These are phyloP conservation scores for Cirrhinus mrigala DNA, from an alignment of 2,797 vertebrate species.

Conservation along the genomic window DNA sequence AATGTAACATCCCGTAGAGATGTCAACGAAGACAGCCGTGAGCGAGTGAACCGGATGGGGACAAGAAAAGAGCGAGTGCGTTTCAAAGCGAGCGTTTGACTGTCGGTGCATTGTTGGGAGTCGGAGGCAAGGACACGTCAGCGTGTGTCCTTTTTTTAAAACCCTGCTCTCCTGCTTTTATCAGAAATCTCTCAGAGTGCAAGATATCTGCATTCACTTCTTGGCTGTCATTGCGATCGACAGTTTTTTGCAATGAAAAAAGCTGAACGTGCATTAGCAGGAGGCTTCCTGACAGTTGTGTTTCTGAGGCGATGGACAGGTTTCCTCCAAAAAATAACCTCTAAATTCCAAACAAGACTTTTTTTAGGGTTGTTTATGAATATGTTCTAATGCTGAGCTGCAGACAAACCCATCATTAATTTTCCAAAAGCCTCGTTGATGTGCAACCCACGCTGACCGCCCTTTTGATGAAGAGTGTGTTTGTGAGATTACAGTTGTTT, in stretches of 20 bases:
- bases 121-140: slow-evolving; percentile 37
- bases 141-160: slow-evolving; percentile 29
- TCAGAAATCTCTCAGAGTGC: neutral
- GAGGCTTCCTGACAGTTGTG: neutral
- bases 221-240: neutral
- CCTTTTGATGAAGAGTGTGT: slow-evolving; percentile 12
- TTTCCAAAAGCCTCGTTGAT: slow-evolving; percentile 19
- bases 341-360: neutral
- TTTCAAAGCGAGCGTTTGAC: slow-evolving; percentile 49
- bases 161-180: slow-evolving; percentile 12
- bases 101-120: slow-evolving; percentile 31
- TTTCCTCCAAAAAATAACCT: neutral
- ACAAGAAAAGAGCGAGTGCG: neutral
- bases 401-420: slow-evolving; percentile 18
- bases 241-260: neutral
- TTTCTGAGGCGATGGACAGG: neutral
- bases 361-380: neutral
- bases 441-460: neutral
- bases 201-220: neutral
- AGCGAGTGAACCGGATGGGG: neutral
- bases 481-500: neutral
- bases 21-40: neutral
- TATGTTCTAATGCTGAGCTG: neutral
- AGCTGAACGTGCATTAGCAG: neutral
- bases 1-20: slow-evolving; percentile 21